Percentiles rank a stretch among this genome's conserved stretches.
Evolutionary conservation across 92 coral and sea anemone species (phyloP).

Genomic region (Montipora capitata): DNA sequence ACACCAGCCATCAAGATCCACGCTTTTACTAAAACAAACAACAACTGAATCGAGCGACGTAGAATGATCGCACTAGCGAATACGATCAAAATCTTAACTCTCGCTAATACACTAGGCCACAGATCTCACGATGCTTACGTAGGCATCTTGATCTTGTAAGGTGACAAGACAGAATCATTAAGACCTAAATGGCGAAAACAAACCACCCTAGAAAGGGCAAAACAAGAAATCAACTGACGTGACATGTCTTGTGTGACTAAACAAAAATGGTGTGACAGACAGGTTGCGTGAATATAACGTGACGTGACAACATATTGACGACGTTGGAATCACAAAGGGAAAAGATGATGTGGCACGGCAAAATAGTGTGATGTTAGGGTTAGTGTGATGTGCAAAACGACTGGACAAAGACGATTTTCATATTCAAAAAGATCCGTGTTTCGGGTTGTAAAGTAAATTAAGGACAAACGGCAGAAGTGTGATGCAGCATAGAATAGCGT

Average conservation of each 20-base stretch:
- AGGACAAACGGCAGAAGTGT: no score
- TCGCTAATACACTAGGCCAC: neutral
- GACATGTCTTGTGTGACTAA: constrained; percentile 1
- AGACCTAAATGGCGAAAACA: constrained; percentile 69
- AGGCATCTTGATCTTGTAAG: constrained; percentile 56
- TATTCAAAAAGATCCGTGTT: no score
- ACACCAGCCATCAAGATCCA: no score
- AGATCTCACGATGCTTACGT: constrained; percentile 39
- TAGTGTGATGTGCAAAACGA: no score
- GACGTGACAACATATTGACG: neutral
- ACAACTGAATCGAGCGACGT: neutral
- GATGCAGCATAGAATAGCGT: no score
- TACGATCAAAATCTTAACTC: neutral
- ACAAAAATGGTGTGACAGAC: constrained; percentile 10
- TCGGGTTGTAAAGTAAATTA: no score
- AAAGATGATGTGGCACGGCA: no score
- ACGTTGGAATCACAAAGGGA: neutral
- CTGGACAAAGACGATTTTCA: no score
- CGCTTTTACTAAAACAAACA: neutral
- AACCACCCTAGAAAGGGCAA: constrained; percentile 74
- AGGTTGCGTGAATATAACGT: no score
- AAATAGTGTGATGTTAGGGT: no score
- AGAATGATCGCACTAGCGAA: neutral
- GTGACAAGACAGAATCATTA: constrained; percentile 47
- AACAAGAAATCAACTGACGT: constrained; percentile 40